These are phyloP conservation scores for Strigops habroptila DNA, from an alignment of 2,113 vertebrate genomes.

Conservation along the genomic window DNA sequence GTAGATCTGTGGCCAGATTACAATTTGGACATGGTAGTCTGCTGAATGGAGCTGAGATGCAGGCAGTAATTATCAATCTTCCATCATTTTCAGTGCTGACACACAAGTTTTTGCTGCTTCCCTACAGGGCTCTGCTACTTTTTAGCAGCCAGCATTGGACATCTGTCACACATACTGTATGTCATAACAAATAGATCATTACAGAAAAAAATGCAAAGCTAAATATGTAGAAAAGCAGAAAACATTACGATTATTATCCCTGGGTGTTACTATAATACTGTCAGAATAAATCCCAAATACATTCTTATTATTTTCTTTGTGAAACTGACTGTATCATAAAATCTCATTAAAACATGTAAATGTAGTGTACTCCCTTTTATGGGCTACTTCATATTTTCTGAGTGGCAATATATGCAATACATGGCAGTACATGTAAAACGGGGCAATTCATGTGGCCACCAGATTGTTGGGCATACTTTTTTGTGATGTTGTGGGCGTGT, in stretches of 20 bases:
- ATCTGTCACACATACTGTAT: slow-evolving; percentile 72
- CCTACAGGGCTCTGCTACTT: slow-evolving; percentile 56
- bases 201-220: slow-evolving; percentile 31
- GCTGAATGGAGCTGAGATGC: background rate
- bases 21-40: background rate
- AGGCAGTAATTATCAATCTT: slow-evolving; percentile 28
- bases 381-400: slow-evolving; percentile 8
- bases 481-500: background rate
- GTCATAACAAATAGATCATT: slow-evolving; percentile 71
- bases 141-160: slow-evolving; percentile 69
- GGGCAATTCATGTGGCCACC: background rate
- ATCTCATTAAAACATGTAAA: slow-evolving; percentile 40
- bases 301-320: slow-evolving; percentile 41
- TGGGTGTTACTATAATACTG: slow-evolving; percentile 38
- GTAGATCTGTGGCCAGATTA: background rate
- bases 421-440: background rate
- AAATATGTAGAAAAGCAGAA: slow-evolving; percentile 41
- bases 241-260: slow-evolving; percentile 9
- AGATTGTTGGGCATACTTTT: background rate
- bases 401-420: background rate
- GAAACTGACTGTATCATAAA: slow-evolving; percentile 31
- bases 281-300: slow-evolving; percentile 43
- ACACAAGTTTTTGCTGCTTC: slow-evolving; percentile 51
- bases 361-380: background rate
- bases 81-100: slow-evolving; percentile 26